A percentile compares a stretch with the other conserved stretches of the same genome.
Evolutionary conservation across 2,113 vertebrate genomes (phyloP).

Genomic region (Connochaetes taurinus): DNA sequence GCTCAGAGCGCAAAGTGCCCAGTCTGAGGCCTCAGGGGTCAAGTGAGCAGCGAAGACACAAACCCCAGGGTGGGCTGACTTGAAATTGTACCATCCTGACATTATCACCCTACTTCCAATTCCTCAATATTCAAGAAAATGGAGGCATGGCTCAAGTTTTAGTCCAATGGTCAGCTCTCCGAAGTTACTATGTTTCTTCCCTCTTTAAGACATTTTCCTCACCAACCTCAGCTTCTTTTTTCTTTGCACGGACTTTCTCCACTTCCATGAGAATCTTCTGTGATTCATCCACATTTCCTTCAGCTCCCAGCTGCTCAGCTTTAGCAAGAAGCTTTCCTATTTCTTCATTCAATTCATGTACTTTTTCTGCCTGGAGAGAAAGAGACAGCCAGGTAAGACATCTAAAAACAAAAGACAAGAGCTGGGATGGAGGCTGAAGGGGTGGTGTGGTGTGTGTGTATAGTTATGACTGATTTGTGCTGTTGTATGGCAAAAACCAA

Average conservation of each 20-base stretch:
- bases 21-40: too few species aligned
- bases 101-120: neutral
- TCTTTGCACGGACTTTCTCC: constrained; percentile 94
- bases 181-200: neutral
- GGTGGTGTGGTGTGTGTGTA: neutral
- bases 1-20: neutral
- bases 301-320: constrained; percentile 96
- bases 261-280: constrained; percentile 98
- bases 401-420: neutral
- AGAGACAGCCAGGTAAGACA: neutral
- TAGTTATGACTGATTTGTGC: neutral
- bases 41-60: neutral
- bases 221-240: constrained; percentile 97
- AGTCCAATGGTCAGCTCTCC: neutral
- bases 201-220: neutral
- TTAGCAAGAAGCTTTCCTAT: constrained; percentile 98
- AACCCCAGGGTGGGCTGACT: neutral
- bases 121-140: neutral
- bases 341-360: constrained; percentile 98
- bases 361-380: constrained; percentile 91
- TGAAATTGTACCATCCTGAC: neutral
- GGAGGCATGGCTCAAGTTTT: neutral
- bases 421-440: neutral
- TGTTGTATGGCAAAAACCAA: neutral
- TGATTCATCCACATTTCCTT: constrained; percentile 97